These are phyloP conservation scores for Neodiprion lecontei DNA, from an alignment of 1,140 invertebrate genomes.

Conservation along the genomic window DNA sequence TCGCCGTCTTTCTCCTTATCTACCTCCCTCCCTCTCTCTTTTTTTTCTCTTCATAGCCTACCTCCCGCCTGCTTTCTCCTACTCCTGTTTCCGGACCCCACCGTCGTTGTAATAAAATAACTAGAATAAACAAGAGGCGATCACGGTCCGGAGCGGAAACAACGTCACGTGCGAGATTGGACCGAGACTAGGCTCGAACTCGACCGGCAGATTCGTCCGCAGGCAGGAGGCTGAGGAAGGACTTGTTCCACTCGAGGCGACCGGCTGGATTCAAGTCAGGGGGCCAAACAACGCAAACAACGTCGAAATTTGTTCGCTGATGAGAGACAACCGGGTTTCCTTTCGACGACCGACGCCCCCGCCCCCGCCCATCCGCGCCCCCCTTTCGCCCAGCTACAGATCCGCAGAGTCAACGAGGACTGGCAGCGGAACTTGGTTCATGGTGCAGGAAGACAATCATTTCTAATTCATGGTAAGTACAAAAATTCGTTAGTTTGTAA, in stretches of 20 bases:
- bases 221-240: slow-evolving; percentile 35
- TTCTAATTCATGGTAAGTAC: too few species aligned
- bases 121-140: slow-evolving; percentile 54
- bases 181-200: background rate
- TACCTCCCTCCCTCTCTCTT: too few species aligned
- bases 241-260: background rate
- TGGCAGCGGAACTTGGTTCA: too few species aligned
- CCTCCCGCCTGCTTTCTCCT: slow-evolving; percentile 20
- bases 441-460: too few species aligned
- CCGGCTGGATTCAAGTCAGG: background rate
- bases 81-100: slow-evolving; percentile 48
- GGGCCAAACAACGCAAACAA: slow-evolving; percentile 45
- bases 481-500: too few species aligned
- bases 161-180: background rate
- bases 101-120: slow-evolving; percentile 54
- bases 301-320: slow-evolving; percentile 48
- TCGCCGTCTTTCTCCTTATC: too few species aligned
- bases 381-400: too few species aligned
- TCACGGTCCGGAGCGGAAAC: slow-evolving; percentile 20
- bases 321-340: background rate
- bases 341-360: background rate
- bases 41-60: too few species aligned
- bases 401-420: too few species aligned
- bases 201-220: too few species aligned
- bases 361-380: background rate